Base-by-base conservation (phyloP, 2,888 invertebrate genomes). In the Euspilapteryx auroguttella region DNA sequence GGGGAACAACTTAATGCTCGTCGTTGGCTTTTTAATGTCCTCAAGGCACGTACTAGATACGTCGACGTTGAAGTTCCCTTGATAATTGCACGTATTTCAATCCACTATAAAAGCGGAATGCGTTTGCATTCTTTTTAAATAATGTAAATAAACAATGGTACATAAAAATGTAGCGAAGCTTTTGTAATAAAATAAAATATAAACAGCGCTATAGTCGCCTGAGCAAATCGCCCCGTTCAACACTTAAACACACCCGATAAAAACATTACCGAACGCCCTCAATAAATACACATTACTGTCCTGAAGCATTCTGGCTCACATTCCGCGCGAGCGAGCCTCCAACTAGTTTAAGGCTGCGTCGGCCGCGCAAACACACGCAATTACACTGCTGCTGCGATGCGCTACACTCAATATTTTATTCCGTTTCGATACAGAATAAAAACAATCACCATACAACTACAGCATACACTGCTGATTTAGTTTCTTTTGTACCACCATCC, bases 241-340 rank as follows among this genome's bases (percentile, higher is more conserved):
- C 42, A 41, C 39, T 54, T 53, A 54, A 59, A 56, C 53, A 47
- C 51, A 50, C 42, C 55, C 58, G 68, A 73, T 73, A 73, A 73
- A 73, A 75, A 75, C 71, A 73, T 71, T 73, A 73, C 64, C 55
- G 57, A 55, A 51, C 59, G 62, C 63, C 57, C 59, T 56, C 71
- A 69, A 75, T 75, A 75, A 75, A 73, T 75, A 73, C 65, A 75
- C 71, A 73, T 71, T 69, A 71, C 63, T 61, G 71, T 71, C 71
- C 56, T 47, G 53, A 45, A 55, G 64, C 61, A 68, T 71, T 69
- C 71, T 69, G 69, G 68, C 63, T 62, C 66, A 65, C 69, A 68
- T 73, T 71, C 73, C 68, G 58, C 58, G 71, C 65, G 68, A 71
- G 17, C 17, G 17, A 17, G 17, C 66, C 68, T 53, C 55, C 65